Evolutionary conservation across 2,113 vertebrate species (phyloP), one percentile per base, ranked within the genome.

Genomic region (Anguilla japonica): DNA sequence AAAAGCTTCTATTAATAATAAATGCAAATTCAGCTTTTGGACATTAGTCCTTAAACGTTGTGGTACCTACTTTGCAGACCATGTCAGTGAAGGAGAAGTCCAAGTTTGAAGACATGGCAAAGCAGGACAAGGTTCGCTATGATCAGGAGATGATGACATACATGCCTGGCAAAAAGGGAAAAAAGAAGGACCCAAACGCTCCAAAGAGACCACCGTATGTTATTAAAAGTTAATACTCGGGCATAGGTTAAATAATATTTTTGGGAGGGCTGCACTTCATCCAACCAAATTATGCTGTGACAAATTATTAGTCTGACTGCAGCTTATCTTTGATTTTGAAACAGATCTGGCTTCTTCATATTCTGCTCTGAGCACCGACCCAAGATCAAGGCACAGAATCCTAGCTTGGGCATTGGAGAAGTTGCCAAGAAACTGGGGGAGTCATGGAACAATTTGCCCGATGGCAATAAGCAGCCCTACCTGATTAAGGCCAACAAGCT

Each of bases 141-240:
- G 97, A 98, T 91, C 93, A 96, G 67, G 97, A 98, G 94, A 98
- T 98, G 97, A 97, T 96, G 92, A 96, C 96, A 87, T 97, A 96
- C 16, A 95, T 95, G 87, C 96, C 97, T 67, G 96, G 96, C 39
- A 97, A 97, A 89, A 91, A 88, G 88, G 96, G 96, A 89, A 97
- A 97, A 92, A 98, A 98, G 94, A 97, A 97, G 94, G 97, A 98
- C 83, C 96, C 97, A 22, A 97, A 97, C 84, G 97, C 96, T 0
- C 96, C 96, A 0, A 97, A 97, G 88, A 96, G 97, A 91, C 97
- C 97, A 89, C 95, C 96, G 97, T 97, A 94, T 94, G 97, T 96
- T 20, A 3, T 3, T 75, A 75, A 34, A n/a, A 75, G 6, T 34
- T 1, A 75, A 29, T 34, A 75, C 34, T n/a, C 26, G 3, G 2